Base-by-base conservation (phyloP, 2,797 vertebrate species). In the Myotis myotis region DNA sequence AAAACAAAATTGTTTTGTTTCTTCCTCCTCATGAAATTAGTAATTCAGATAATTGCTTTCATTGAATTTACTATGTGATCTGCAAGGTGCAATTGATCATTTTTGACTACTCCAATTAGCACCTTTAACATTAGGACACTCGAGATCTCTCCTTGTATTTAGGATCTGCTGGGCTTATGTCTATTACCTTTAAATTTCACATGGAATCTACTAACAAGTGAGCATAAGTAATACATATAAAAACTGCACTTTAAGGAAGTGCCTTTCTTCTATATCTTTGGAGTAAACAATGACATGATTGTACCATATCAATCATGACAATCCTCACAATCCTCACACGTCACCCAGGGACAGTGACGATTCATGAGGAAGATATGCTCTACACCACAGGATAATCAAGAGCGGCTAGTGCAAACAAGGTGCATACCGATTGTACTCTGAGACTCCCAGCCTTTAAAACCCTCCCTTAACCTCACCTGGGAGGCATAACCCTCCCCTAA, bases 31-130 rank as follows among this genome's bases (percentile, higher is more conserved):
- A 28, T 78, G 47, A 68, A 44, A 12, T 74, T 70, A 71, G 11
- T 33, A 92, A 76, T 70, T 87, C 30, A 84, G 41, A 79, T 53
- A 87, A 33, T 47, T 57, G 33, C 38, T 91, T 86, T 96, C 22
- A n/a, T 33, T 76, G 8, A 74, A 78, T 84, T 68, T 96, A 47
- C 33, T 83, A 19, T 75, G 4, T 13, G 19, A 89, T 23, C 28
- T 47, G 66, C 57, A 57, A 64, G 28, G 11, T 36, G 81, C n/a
- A 76, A 9, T 55, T 49, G 22, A 38, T 91, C 12, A 20, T 74
- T 93, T 96, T 25, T 87, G 23, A 81, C 55, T 47, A 78, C 22
- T 22, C 15, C 8, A 64, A 44, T 47, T 9, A 87, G 9, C 15
- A 38, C 12, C 53, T 72, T 81, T 74, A 78, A 84, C 30, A 44